These are phyloP conservation scores for Alviniconcha marisindica DNA, from an alignment of 1,140 invertebrate species.

Conservation along the genomic window DNA sequence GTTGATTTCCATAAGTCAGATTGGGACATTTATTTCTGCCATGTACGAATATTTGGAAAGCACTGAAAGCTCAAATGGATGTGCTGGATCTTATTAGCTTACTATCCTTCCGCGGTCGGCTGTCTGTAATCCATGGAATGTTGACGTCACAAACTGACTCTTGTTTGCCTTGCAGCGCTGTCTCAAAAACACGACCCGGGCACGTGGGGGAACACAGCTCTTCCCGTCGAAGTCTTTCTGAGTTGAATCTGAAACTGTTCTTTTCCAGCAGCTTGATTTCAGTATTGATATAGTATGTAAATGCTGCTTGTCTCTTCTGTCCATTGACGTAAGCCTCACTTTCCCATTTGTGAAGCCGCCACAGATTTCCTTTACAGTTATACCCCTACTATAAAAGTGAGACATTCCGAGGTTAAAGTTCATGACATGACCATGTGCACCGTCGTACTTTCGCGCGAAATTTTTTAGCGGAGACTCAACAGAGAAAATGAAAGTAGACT, in stretches of 20 bases:
- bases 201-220: too few relatives aligned
- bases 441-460: constrained; percentile 33
- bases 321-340: too few relatives aligned
- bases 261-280: too few relatives aligned
- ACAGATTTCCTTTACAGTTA: too few relatives aligned
- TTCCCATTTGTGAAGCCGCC: too few relatives aligned
- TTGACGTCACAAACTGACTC: constrained; percentile 43
- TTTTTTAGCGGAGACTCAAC: background rate
- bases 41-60: too few relatives aligned
- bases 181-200: background rate
- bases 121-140: constrained; percentile 37
- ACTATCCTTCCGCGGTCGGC: constrained; percentile 34
- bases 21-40: background rate
- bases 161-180: constrained; percentile 29
- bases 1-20: background rate
- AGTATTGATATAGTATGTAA: too few relatives aligned
- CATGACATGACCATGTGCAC: constrained; percentile 33
- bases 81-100: constrained; percentile 2
- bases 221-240: too few relatives aligned
- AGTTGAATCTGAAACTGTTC: too few relatives aligned
- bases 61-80: background rate
- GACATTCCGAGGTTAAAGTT: constrained; percentile 33
- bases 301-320: too few relatives aligned
- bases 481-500: constrained; percentile 22
- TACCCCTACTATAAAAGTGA: background rate